Conservation (phyloP, 1,140 invertebrate genomes). For the Drosophila miranda region DNA sequence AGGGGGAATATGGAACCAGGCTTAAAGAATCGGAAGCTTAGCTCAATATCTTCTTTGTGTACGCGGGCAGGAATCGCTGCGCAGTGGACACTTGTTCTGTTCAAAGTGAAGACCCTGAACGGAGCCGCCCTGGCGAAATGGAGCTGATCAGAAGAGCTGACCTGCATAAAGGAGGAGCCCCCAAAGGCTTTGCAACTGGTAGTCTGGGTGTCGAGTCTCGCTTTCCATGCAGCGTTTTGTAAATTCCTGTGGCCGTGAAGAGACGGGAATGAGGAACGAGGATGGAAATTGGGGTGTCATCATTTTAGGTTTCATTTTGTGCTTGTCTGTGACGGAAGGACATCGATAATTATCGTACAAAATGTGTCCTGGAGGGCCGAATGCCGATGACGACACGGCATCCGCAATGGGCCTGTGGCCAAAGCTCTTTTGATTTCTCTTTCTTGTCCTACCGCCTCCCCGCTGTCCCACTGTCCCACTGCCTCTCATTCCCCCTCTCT, state of each 20-base stretch:
- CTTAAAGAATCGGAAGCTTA: no score
- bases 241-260: background rate
- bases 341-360: constrained; percentile 74
- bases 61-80: no score
- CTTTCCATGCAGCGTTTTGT: constrained; percentile 13
- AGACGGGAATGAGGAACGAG: background rate
- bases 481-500: background rate
- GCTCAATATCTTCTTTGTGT: no score
- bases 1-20: no score
- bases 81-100: no score
- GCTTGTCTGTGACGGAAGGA: constrained; percentile 52
- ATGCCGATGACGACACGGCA: background rate
- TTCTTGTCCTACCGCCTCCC: constrained; percentile 21
- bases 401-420: constrained; percentile 43
- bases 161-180: no score
- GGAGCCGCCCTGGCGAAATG: no score
- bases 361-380: constrained; percentile 35
- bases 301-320: constrained; percentile 44
- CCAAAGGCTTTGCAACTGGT: no score
- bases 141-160: no score
- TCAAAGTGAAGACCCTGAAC: no score
- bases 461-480: background rate
- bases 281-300: constrained; percentile 34
- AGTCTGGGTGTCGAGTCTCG: constrained; percentile 27
- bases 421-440: constrained; percentile 51